Percentiles rank a stretch among this genome's conserved stretches.
Conservation (phyloP, 2,113 vertebrate species). For the Syngnathus scovelli region DNA sequence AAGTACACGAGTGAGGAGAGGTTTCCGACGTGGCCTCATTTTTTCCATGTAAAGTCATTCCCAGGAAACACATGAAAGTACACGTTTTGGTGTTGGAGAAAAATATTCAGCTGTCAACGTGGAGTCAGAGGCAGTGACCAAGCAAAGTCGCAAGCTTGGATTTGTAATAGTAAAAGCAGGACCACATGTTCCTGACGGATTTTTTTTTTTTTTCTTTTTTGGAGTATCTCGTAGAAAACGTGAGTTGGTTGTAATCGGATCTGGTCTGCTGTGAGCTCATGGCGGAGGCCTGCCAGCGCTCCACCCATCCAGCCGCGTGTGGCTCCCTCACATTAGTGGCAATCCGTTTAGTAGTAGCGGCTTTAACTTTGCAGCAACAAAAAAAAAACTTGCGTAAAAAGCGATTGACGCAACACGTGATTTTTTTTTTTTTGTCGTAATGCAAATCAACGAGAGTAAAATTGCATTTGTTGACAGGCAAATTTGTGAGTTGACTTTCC, state of each 20-base stretch:
- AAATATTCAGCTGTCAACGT: constrained; percentile 4
- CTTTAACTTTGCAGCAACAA: background rate
- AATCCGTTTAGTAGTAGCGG: background rate
- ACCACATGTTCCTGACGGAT: constrained; percentile 13
- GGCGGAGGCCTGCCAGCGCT: constrained; percentile 47
- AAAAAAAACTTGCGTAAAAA: background rate
- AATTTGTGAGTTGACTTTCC: too few relatives aligned
- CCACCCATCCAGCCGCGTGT: constrained; percentile 25
- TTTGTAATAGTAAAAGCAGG: constrained; percentile 25
- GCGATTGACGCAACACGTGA: background rate
- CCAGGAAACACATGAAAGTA: constrained; percentile 32
- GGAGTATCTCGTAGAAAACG: constrained; percentile 49
- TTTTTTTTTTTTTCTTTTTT: constrained; percentile 4
- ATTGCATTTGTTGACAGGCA: too few relatives aligned
- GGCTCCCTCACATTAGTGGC: constrained; percentile 20
- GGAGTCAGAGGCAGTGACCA: constrained; percentile 5
- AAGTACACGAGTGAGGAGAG: constrained; percentile 26
- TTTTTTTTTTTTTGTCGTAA: too few relatives aligned
- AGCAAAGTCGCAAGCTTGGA: background rate
- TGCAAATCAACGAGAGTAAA: too few relatives aligned
- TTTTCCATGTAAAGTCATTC: constrained; percentile 59
- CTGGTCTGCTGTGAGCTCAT: constrained; percentile 64
- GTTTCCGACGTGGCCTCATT: constrained; percentile 51
- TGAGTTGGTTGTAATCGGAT: constrained; percentile 66
- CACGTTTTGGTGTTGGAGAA: constrained; percentile 18